These are phyloP conservation scores for Nephrotoma flavescens DNA, from an alignment of 2,888 invertebrate species.

Conservation along the genomic window DNA sequence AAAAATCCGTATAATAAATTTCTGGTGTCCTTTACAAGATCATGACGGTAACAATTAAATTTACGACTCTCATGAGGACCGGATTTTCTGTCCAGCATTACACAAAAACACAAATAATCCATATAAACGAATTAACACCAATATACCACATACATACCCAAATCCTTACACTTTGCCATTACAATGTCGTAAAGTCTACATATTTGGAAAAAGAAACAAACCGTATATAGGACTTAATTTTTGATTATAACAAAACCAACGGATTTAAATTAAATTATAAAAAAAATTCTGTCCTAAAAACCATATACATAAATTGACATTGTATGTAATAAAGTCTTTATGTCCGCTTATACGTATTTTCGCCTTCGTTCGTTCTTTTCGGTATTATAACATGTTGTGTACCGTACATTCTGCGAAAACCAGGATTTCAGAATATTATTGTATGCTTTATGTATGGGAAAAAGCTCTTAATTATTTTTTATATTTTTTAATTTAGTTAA, in stretches of 20 bases:
- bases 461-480: not conserved
- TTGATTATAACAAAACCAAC: not conserved
- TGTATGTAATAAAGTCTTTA: not conserved
- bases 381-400: not conserved
- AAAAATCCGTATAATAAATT: too few species aligned
- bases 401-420: not conserved
- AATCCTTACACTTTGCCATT: not conserved
- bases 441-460: not conserved
- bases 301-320: not conserved
- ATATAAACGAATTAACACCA: not conserved
- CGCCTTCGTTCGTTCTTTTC: not conserved
- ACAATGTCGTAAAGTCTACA: not conserved
- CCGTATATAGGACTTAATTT: not conserved
- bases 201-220: not conserved
- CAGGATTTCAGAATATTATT: not conserved
- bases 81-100: too few species aligned
- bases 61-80: too few species aligned
- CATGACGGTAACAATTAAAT: too few species aligned
- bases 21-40: too few species aligned
- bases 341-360: not conserved
- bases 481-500: not conserved
- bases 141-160: not conserved
- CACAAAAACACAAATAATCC: not conserved
- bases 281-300: not conserved
- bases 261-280: not conserved